Conservation (phyloP, 1,140 invertebrate species). For the silkworm (Bombyx mori) region DNA sequence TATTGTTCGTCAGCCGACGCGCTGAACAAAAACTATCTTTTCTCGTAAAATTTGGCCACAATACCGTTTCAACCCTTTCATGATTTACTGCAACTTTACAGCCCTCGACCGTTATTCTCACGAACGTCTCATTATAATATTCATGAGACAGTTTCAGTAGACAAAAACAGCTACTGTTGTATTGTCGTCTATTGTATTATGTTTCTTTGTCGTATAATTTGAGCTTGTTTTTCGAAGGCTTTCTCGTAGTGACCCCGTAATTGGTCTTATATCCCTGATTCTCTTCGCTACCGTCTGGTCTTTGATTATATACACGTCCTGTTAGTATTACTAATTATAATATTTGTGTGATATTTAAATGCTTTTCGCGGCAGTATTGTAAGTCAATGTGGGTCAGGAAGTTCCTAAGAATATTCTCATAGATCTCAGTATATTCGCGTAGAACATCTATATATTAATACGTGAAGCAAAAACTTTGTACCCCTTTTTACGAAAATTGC, state of each 20-base stretch:
- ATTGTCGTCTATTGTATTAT: constrained; percentile 15
- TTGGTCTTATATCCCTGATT: background rate
- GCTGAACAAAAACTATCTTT: constrained; percentile 5
- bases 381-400: too few species aligned
- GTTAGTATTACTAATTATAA: background rate
- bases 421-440: too few species aligned
- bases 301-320: background rate
- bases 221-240: background rate
- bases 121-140: constrained; percentile 33
- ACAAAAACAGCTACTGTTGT: constrained; percentile 18
- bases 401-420: too few species aligned
- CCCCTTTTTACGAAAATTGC: too few species aligned
- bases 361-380: too few species aligned
- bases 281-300: background rate
- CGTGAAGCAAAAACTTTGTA: too few species aligned
- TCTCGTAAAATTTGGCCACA: constrained; percentile 30
- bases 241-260: background rate
- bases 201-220: constrained; percentile 3
- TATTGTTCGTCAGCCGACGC: background rate
- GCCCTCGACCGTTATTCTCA: constrained; percentile 15
- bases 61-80: constrained; percentile 32
- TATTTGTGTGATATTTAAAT: background rate
- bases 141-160: constrained; percentile 22
- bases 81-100: constrained; percentile 20
- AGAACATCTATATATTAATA: too few species aligned